A percentile compares a stretch with the other conserved stretches of the same genome.
phyloP scores from a whole-genome alignment of 2,888 invertebrate genomes.

The Cheiracanthium punctorium region DNA sequence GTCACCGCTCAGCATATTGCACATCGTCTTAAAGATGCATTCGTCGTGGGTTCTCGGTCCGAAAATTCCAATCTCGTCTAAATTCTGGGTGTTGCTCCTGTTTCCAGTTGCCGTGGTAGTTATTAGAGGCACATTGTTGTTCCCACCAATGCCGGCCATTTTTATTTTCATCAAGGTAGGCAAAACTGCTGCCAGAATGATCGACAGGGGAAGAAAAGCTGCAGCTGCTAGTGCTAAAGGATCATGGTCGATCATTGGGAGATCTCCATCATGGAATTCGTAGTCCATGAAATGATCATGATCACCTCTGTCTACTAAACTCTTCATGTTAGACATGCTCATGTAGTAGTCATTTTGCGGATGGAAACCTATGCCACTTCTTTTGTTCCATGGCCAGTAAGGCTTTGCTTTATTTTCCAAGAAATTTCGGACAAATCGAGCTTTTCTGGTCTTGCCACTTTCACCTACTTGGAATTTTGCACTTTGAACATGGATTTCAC shows the following conservation, averaged over 20 bases:
- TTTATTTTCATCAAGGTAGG: constrained; percentile 29
- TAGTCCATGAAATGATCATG: neutral
- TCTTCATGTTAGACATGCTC: neutral
- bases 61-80: constrained; percentile 42
- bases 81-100: constrained; percentile 26
- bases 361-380: neutral
- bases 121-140: constrained; percentile 7
- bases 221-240: constrained; percentile 28
- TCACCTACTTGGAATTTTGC: no score
- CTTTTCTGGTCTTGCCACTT: neutral
- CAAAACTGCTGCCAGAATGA: constrained; percentile 40
- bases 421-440: neutral
- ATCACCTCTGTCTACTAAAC: neutral
- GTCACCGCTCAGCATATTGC: constrained; percentile 1
- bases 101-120: constrained; percentile 14
- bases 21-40: constrained; percentile 35
- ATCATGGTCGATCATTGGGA: neutral
- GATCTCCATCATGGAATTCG: neutral
- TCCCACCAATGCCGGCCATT: neutral
- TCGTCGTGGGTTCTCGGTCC: constrained; percentile 28
- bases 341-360: neutral
- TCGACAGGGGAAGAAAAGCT: constrained; percentile 30
- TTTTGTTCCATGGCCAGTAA: neutral
- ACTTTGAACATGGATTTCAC: neutral
- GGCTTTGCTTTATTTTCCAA: neutral